Conservation (phyloP, 2,797 vertebrate species). For the Brachymystax lenok region DNA sequence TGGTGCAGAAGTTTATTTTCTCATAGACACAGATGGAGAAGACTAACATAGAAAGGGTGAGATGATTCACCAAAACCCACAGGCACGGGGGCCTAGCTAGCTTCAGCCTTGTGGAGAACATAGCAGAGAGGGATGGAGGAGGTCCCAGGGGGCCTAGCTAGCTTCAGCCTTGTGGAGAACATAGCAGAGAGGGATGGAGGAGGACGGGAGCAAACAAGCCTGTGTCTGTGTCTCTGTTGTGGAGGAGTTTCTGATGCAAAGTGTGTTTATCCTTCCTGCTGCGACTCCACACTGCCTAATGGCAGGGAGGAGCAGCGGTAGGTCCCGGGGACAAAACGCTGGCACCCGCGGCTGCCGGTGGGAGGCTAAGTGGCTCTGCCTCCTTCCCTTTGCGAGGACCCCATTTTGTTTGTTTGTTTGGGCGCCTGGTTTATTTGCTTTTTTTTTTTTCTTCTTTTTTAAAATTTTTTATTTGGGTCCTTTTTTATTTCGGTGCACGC, state of each 20-base stretch:
- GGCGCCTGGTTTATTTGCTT: conserved; percentile 66
- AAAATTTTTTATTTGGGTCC: conserved; percentile 39
- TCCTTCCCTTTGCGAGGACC: conserved; percentile 42
- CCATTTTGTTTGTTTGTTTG: conserved; percentile 65
- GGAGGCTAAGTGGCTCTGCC: conserved; percentile 81
- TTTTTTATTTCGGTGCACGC: conserved; percentile 43
- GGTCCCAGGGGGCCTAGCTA: too few relatives aligned
- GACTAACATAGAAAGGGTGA: background rate
- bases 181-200: background rate
- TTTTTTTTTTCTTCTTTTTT: conserved; percentile 47
- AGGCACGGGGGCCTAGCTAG: background rate
- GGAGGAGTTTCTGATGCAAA: conserved; percentile 81
- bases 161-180: conserved; percentile 17
- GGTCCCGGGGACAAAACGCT: conserved; percentile 82
- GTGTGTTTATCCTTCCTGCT: conserved; percentile 84
- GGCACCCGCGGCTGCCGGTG: conserved; percentile 78
- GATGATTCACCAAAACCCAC: background rate
- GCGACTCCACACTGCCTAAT: conserved; percentile 79
- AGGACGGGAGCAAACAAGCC: conserved; percentile 11
- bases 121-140: background rate
- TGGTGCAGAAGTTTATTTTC: background rate
- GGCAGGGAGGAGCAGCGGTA: conserved; percentile 81
- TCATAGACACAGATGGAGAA: background rate
- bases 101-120: conserved; percentile 11
- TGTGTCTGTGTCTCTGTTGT: conserved; percentile 48